Base-by-base conservation (phyloP, 92 coral and sea anemone genomes). In the Umimayanthus chanpuru region DNA sequence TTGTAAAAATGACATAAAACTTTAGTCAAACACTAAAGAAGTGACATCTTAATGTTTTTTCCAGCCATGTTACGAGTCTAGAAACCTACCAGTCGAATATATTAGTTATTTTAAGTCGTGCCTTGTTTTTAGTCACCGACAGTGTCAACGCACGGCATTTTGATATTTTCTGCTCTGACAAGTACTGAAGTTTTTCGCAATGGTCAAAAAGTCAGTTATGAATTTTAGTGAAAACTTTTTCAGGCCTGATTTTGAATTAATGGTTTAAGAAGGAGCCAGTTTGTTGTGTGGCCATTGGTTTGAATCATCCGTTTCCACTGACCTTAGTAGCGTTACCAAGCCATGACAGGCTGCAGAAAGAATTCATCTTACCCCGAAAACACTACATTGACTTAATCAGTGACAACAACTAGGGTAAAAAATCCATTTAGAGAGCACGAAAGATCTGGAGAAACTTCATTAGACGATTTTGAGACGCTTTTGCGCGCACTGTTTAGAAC, bases 361-460 rank as follows among this genome's bases (percentile, higher is more conserved):
- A 83, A 83, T 83, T 47, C 64, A 83, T 21, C 67, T 44, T 83
- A 44, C 71, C 73, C 64, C 21, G 9, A 40, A 28, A 79, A 26
- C 67, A 40, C 64, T 26, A 3, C 15, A 16, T 68, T 25, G 50
- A 82, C 86, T 56, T 61, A 81, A 81, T 81, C 85, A 58, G 85
- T 81, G 85, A 81, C 77, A 70, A 70, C 77, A 72, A 26, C 78
- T 4, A 25, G 39, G 65, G 11, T 9, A 71, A 44, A 83, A 67
- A 70, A 75, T 61, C 61, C 64, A 83, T 73, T 83, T 7, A 83
- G 43, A 67, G 18, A 83, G 38, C 77, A 53, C 64, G 55, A 20
- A 83, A 43, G 41, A 71, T 56, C 71, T 44, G 47, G 73, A 71
- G 78, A 83, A 68, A 70, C 87, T 83, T 83, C 87, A 83, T 83